Conservation (phyloP, 2,888 invertebrate genomes). For the Harpagoxenus sublaevis region DNA sequence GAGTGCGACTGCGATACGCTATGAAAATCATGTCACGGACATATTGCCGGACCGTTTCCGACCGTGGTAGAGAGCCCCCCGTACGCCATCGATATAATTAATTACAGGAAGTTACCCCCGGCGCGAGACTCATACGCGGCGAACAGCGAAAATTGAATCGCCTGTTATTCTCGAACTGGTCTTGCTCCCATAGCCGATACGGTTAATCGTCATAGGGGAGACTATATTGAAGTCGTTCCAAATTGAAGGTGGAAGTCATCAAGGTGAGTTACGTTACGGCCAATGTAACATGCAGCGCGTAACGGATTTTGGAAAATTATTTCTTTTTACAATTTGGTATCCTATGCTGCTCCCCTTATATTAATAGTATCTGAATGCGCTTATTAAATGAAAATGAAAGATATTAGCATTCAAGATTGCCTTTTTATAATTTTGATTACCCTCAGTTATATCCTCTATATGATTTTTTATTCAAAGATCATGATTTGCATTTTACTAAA, state of each 20-base stretch:
- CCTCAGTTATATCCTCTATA: not conserved
- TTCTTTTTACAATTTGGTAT: not conserved
- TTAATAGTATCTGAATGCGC: not conserved
- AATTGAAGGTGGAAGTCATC: constrained; percentile 42
- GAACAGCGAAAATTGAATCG: constrained; percentile 65
- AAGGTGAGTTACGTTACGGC: constrained; percentile 27
- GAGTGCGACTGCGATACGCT: constrained; percentile 50
- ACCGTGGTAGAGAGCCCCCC: constrained; percentile 54
- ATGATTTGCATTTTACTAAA: not conserved
- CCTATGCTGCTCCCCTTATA: not conserved
- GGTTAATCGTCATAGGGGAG: constrained; percentile 46
- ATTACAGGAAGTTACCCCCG: constrained; percentile 74
- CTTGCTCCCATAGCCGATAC: constrained; percentile 37
- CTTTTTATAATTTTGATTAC: not conserved
- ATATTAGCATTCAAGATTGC: not conserved
- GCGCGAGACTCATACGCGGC: constrained; percentile 27
- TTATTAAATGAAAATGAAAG: not conserved
- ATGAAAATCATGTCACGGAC: constrained; percentile 79
- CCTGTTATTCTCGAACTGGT: constrained; percentile 37
- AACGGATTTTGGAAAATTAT: constrained; percentile 36
- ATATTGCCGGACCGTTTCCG: constrained; percentile 79
- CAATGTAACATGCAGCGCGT: constrained; percentile 19
- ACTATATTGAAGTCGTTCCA: constrained; percentile 13
- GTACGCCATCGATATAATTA: constrained; percentile 75
- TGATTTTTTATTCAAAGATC: not conserved